Base-by-base conservation (phyloP, 2,797 vertebrate genomes). In the Mormyrus proboscirostris region DNA sequence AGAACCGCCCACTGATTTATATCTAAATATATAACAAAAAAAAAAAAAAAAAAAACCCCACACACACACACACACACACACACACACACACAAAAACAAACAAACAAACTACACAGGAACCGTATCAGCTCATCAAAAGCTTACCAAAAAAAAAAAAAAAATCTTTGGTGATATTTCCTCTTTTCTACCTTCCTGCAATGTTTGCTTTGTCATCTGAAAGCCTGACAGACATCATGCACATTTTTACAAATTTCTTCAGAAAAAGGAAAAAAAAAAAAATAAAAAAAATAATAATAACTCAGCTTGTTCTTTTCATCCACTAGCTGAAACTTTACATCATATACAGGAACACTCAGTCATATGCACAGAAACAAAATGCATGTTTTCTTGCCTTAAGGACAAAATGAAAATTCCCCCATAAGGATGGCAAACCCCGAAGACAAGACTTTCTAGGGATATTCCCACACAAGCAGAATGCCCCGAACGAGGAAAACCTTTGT, bases 111-210 rank as follows among this genome's bases (percentile, higher is more conserved):
- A 38, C 5, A 16, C 69, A n/a, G 1, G 29, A 38, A 73, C 29
- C 12, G 2, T 7, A 38, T 38, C 29, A 33, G 29, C 62, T 33
- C 62, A 69, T 33, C 25, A 33, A 33, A 69, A 69, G 62, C 10
- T 69, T 69, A 4, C 25, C 62, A 69, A 29, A 69, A 69, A 33
- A 85, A 85, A 84, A 83, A 79, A 79, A 6, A 29, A 49, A 25
- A 55, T 53, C 83, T 86, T 86, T 86, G 83, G 83, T 53, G 83
- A 86, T 33, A 51, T 86, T 86, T 53, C n/a, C 22, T 38, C 65
- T 16, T 73, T 38, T 47, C 38, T 79, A 79, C 16, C 73, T 44
- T 79, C 73, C 73, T 79, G 38, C 73, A 79, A 79, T 7, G 8
- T 29, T 14, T 25, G 6, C 47, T 50, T 5, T 29, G 12, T 50